Conservation (phyloP, 2,888 invertebrate species). For the Drosophila suboccidentalis region DNA sequence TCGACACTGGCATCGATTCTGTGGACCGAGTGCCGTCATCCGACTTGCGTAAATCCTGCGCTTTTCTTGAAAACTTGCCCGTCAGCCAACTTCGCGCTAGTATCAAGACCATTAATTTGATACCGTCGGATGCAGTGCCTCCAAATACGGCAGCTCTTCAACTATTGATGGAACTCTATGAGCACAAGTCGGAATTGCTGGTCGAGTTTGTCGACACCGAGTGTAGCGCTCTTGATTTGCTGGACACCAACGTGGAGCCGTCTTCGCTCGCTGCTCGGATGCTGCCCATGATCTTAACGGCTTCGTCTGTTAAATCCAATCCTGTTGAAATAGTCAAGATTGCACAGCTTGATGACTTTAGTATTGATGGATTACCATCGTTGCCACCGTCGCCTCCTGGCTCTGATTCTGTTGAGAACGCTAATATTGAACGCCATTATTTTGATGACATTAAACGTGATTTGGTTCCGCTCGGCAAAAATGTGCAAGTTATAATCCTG, state of each 20-base stretch:
- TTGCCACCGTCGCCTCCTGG: slow-evolving; percentile 50
- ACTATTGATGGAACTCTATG: slow-evolving; percentile 15
- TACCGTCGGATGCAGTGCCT: slow-evolving; percentile 41
- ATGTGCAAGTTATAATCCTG: slow-evolving; percentile 30
- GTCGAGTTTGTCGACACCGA: slow-evolving; percentile 25
- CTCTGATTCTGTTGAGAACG: too few species aligned
- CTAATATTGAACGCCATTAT: slow-evolving; percentile 29
- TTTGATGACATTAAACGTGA: slow-evolving; percentile 32
- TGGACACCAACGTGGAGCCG: slow-evolving; percentile 12
- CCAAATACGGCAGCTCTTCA: slow-evolving; percentile 26
- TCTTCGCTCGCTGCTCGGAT: slow-evolving; percentile 40
- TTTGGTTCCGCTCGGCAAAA: slow-evolving; percentile 35
- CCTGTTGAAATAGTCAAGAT: not conserved
- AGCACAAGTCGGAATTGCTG: slow-evolving; percentile 5
- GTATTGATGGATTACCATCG: not conserved
- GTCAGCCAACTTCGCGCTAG: slow-evolving; percentile 32
- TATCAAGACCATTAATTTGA: slow-evolving; percentile 32
- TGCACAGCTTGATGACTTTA: too few species aligned
- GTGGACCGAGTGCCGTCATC: slow-evolving; percentile 6
- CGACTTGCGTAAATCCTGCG: slow-evolving; percentile 50
- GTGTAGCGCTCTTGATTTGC: slow-evolving; percentile 34
- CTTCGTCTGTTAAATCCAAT: not conserved
- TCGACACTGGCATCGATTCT: slow-evolving; percentile 47
- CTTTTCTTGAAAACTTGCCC: slow-evolving; percentile 57
- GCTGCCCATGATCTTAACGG: slow-evolving; percentile 46